Base-by-base conservation (phyloP, 2,888 invertebrate species). In the Penaeus monodon region DNA sequence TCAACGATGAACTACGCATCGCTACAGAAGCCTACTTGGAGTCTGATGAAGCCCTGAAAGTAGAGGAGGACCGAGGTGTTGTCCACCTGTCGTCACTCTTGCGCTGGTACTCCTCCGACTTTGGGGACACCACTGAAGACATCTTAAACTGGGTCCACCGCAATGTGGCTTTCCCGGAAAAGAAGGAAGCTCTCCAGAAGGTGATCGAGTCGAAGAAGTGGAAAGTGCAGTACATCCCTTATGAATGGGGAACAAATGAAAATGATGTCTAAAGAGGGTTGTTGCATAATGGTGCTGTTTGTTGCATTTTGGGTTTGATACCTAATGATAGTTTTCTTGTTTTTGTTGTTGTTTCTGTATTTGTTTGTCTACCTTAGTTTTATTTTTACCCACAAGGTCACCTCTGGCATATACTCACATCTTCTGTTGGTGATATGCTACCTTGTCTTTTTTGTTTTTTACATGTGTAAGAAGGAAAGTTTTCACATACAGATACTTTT, bases 41-140 rank as follows among this genome's bases (percentile, higher is more conserved):
- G 76, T 91, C 91, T 10, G 92, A 93, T 78, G 92, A 93, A 89
- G 92, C 92, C 24, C 90, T 92, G 29, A 90, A 91, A 73, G 88
- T 93, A 8, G 88, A 84, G 57, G 74, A 76, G 20, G 92, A 92
- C 76, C 91, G 91, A 17, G 44, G 73, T 14, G n/a, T 91, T 8
- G 91, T 93, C 8, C 90, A 91, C 70, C 91, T 93, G 24, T 92
- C 93, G 24, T 91, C 92, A 89, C 92, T 93, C 20, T 92, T 93
- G 91, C 93, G 92, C 88, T 93, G 93, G 93, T 93, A 93, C 91
- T 91, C 91, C 33, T 92, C 91, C 38, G 93, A 93, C 91, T 93
- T 93, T 91, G 93, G 92, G 29, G 90, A 90, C 12, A 90, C 90
- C 1, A 84, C 88, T 14, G 91, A 91, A 66, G 90, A 91, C 81